Conservation (phyloP, 2,113 vertebrate species). For the Melanocharis versteri region DNA sequence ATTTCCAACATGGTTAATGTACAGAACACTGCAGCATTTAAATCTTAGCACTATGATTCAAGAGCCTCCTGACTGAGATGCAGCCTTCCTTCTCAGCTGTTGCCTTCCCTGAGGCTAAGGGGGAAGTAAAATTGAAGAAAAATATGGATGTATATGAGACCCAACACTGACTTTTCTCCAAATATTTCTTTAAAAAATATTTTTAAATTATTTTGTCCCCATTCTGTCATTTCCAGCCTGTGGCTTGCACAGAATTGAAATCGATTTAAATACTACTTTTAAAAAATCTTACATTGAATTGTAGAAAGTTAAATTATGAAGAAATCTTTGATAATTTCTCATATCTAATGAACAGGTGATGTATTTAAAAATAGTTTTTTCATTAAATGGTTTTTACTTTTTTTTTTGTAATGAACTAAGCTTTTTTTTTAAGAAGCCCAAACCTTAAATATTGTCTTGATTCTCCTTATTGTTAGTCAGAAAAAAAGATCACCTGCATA, state of each 20-base stretch:
- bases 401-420: background rate
- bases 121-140: background rate
- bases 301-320: background rate
- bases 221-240: background rate
- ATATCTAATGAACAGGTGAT: background rate
- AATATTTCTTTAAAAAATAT: background rate
- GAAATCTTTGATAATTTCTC: background rate
- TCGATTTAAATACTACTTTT: background rate
- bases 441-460: background rate
- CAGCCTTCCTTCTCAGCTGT: background rate
- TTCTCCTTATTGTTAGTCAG: background rate
- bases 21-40: background rate
- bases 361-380: background rate
- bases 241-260: background rate
- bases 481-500: background rate
- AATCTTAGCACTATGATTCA: background rate
- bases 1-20: background rate
- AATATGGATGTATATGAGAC: background rate
- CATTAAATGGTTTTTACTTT: background rate
- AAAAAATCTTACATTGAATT: background rate
- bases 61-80: background rate
- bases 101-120: background rate
- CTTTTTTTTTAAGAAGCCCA: background rate
- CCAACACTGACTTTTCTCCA: background rate
- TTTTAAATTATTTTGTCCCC: background rate